phyloP scores from a whole-genome alignment of 1,140 invertebrate genomes.

The Ceratina japonica region DNA sequence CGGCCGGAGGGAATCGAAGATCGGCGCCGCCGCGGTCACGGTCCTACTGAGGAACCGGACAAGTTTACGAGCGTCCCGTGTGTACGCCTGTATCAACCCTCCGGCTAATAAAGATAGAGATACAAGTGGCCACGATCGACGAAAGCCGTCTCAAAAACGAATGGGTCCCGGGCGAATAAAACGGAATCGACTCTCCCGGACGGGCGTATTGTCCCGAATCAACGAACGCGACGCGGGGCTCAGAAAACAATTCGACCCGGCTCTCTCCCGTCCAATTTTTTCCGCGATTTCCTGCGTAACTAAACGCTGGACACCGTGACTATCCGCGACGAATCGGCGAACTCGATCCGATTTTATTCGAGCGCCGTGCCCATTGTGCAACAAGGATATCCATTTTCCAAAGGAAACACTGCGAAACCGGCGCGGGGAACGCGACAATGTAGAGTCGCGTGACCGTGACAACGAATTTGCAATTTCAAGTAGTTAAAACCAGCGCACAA shows the following conservation, averaged over 20 bases:
- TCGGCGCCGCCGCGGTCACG: background rate
- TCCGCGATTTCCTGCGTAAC: constrained; percentile 1
- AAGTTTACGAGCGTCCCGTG: background rate
- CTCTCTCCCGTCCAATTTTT: background rate
- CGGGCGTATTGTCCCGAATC: constrained; percentile 16
- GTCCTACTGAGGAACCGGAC: background rate
- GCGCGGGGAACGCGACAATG: background rate
- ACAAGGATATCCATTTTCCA: background rate
- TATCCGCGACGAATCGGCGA: constrained; percentile 24
- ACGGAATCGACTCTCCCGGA: constrained; percentile 6
- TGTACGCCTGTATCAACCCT: background rate
- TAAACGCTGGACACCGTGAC: constrained; percentile 4
- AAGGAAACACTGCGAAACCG: background rate
- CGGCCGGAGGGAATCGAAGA: background rate
- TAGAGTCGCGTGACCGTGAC: constrained; percentile 39
- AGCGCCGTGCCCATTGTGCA: background rate
- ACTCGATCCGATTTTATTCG: constrained; percentile 46
- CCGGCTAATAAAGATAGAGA: background rate
- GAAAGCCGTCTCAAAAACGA: constrained; percentile 13
- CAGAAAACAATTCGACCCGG: constrained; percentile 19
- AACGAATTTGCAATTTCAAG: constrained; percentile 39
- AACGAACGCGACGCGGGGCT: background rate
- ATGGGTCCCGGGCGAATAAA: constrained; percentile 1
- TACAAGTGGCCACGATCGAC: constrained; percentile 4
- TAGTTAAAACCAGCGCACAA: constrained; percentile 18